These are phyloP conservation scores for Rallus limicola DNA, from an alignment of 2,113 vertebrate species.

Conservation along the genomic window DNA sequence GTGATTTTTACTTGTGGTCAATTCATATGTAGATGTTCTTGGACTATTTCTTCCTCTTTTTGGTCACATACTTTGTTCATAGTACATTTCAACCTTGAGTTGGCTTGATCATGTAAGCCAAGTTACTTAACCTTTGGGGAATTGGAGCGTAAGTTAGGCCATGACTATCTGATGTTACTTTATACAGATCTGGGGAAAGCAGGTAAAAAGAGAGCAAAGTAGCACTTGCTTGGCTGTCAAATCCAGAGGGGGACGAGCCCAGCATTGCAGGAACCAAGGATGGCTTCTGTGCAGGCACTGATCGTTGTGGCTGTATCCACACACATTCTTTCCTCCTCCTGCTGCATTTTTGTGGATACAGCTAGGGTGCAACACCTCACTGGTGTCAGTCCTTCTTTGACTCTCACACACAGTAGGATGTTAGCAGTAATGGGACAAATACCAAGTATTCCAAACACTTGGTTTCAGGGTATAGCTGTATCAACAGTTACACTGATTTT, in stretches of 20 bases:
- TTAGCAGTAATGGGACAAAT: neutral
- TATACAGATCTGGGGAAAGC: neutral
- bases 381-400: neutral
- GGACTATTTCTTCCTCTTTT: neutral
- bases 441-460: neutral
- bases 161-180: neutral
- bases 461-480: neutral
- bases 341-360: fast-evolving
- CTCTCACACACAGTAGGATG: fast-evolving
- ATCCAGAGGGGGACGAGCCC: neutral
- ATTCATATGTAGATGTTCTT: neutral
- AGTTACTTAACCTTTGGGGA: neutral
- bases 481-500: neutral
- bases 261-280: neutral
- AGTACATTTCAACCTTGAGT: neutral
- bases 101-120: neutral
- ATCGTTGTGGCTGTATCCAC: neutral
- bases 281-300: neutral
- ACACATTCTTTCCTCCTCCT: neutral
- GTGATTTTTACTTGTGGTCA: neutral
- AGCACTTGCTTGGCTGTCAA: neutral
- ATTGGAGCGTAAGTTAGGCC: neutral
- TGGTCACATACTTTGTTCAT: neutral
- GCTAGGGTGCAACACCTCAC: neutral
- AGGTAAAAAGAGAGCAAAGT: neutral